Evolutionary conservation across 1,140 invertebrate genomes (phyloP), one percentile per base, ranked within the genome.

Genomic region (Dreissena polymorpha): DNA sequence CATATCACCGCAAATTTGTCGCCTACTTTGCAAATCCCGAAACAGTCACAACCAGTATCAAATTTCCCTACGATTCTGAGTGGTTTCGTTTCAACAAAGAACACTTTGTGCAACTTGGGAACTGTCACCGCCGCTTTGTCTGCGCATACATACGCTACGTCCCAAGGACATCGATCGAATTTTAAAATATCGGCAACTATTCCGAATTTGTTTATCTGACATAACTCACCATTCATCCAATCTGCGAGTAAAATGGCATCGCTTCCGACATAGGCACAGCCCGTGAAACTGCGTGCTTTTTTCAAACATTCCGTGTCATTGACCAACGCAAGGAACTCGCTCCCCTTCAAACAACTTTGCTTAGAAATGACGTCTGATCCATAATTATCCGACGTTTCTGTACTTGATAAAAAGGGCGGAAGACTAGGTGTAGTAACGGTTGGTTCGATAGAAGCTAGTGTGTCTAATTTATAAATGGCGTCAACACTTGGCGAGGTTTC

Each of bases 81-180:
- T 12, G 79, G 79, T 64, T 82, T 70, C 0, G 68, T 55, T 39
- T 82, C 79, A 53, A 82, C 64, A 74, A 82, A 67, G 25, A 64
- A 82, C 25, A 82, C 71, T 29, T 27, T 68, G 16, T 72, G 70
- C 16, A 68, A 16, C 29, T 72, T 39, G 6, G 79, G 79, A 27
- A 74, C 79, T 14, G 79, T 82, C 6, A 82, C 79, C 0, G 71
- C 79, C 6, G 63, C 71, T 25, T 74, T 53, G n/a, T 63, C 71
- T 16, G 10, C 21, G 21, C 14, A 74, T 3, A 18, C 72, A 10
- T 27, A 29, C 10, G 53, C 69, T 25, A 68, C 71, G 55, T 74
- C 79, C 79, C 79, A 82, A 0, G 79, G 70, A 63, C 70, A 55
- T 29, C 73, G 0, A n/a, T 82, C 63, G 29, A 82, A 74, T n/a